Percentiles rank a stretch among this genome's conserved stretches.
phyloP scores from a whole-genome alignment of 2,888 invertebrate species.

The Antheraea yamamai region DNA sequence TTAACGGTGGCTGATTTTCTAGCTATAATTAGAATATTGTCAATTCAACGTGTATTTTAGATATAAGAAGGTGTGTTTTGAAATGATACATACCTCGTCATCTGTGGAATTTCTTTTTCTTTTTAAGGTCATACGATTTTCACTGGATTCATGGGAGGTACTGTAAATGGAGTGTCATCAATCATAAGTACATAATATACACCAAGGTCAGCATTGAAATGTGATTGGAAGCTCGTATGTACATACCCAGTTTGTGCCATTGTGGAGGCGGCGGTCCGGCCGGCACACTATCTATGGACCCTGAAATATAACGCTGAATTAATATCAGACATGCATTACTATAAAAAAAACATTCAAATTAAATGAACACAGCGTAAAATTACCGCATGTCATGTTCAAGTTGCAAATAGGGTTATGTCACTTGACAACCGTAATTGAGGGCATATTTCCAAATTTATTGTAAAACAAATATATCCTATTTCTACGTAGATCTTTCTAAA shows the following conservation, averaged over 20 bases:
- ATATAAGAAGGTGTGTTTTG: slow-evolving; percentile 23
- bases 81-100: slow-evolving; percentile 66
- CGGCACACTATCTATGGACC: slow-evolving; percentile 50
- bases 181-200: slow-evolving; percentile 60
- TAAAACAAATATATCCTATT: slow-evolving; percentile 37
- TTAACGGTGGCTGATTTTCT: slow-evolving; percentile 74
- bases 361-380: slow-evolving; percentile 59
- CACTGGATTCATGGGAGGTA: slow-evolving; percentile 64
- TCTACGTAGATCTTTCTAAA: slow-evolving; percentile 39
- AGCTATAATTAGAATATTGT: slow-evolving; percentile 55
- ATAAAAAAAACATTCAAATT: slow-evolving; percentile 43
- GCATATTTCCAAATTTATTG: slow-evolving; percentile 55
- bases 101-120: slow-evolving; percentile 73
- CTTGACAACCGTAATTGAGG: slow-evolving; percentile 72
- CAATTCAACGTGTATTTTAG: slow-evolving; percentile 23
- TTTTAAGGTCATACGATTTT: slow-evolving; percentile 67
- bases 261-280: slow-evolving; percentile 53
- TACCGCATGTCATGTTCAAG: slow-evolving; percentile 79
- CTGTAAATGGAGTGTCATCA: slow-evolving; percentile 54
- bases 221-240: slow-evolving; percentile 41
- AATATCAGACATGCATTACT: slow-evolving; percentile 36
- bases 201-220: slow-evolving; percentile 60
- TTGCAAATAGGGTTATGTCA: slow-evolving; percentile 81
- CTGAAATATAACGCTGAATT: slow-evolving; percentile 57
- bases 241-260: slow-evolving; percentile 79